Percentiles rank a stretch among this genome's conserved stretches.
These are phyloP conservation scores for Capreolus pygargus DNA, from an alignment of 2,113 vertebrate genomes.

Conservation along the genomic window DNA sequence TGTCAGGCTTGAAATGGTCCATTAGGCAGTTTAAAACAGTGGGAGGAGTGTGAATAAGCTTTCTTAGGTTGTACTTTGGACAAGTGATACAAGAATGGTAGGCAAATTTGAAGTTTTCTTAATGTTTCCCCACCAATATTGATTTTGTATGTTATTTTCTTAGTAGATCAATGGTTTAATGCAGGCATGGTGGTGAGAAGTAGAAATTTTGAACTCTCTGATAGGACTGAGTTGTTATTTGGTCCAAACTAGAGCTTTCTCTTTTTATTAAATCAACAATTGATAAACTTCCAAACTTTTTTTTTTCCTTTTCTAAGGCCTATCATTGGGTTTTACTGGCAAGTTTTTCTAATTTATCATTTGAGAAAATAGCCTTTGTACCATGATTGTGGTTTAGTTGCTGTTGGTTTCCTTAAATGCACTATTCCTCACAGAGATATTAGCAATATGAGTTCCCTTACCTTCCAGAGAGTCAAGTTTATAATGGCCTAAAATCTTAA, in stretches of 20 bases:
- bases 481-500: not conserved
- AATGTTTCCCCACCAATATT: not conserved
- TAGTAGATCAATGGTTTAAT: not conserved
- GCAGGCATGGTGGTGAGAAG: not conserved
- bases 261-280: not conserved
- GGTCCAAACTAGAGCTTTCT: not conserved
- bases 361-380: not conserved
- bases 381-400: not conserved
- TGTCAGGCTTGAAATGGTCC: not conserved
- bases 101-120: not conserved
- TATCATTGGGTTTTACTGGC: not conserved
- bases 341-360: not conserved
- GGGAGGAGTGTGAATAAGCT: not conserved
- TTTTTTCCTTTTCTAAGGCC: not conserved
- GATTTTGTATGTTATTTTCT: not conserved
- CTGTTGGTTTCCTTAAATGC: not conserved
- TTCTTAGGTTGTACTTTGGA: not conserved
- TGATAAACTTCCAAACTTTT: not conserved
- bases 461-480: not conserved
- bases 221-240: not conserved
- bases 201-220: not conserved
- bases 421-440: not conserved
- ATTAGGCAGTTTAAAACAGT: not conserved
- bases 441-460: not conserved
- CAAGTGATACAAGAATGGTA: not conserved